Evolutionary conservation across 1,140 invertebrate species (phyloP).

Genomic region (Pseudomyrmex cubaensis): DNA sequence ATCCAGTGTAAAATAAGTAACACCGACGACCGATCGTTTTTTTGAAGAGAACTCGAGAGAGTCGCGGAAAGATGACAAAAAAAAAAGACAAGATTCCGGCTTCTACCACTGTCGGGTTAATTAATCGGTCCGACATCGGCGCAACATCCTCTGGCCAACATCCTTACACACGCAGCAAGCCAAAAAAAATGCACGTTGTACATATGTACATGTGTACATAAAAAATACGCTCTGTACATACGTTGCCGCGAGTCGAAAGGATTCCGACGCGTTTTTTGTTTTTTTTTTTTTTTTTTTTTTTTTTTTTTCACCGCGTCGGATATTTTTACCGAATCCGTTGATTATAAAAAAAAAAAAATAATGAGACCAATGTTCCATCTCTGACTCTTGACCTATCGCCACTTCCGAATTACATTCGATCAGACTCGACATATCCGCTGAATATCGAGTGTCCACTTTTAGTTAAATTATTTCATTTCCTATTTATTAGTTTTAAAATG

Average conservation of each 20-base stretch:
- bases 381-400: no score
- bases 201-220: slow-evolving; percentile 56
- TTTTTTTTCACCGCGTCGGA: no score
- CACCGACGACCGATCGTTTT: neutral
- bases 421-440: no score
- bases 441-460: no score
- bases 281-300: neutral
- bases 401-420: no score
- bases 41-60: neutral
- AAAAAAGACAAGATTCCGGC: neutral
- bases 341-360: no score
- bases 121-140: slow-evolving; percentile 7
- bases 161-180: slow-evolving; percentile 39
- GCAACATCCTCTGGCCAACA: slow-evolving; percentile 17
- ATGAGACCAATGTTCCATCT: no score
- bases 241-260: slow-evolving; percentile 37
- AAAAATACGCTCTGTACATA: slow-evolving; percentile 23
- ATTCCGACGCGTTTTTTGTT: neutral
- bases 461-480: no score
- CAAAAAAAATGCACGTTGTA: slow-evolving; percentile 42
- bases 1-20: neutral
- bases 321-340: no score
- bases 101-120: slow-evolving; percentile 45
- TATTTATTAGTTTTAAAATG: no score
- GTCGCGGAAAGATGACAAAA: neutral